Evolutionary conservation across 2,797 vertebrate species (phyloP), one percentile per base, ranked within the genome.

Genomic region (Bryconaethiops microstoma): DNA sequence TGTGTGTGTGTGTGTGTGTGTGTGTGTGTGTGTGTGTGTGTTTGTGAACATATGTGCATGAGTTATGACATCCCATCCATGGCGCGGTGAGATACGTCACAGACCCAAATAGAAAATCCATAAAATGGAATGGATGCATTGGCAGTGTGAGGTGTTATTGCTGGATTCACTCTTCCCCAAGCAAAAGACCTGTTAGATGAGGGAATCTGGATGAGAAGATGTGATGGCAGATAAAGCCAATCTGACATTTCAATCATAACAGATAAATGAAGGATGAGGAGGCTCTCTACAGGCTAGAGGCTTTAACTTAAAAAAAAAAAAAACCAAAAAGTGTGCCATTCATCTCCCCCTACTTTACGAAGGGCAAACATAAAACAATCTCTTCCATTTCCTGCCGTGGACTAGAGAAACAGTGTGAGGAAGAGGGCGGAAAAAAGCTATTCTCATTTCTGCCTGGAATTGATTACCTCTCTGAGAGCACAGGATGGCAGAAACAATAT

Each of bases 241-340:
- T 78, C 64, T 83, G 60, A 85, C 70, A 79, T 78, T 82, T 79
- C 77, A 73, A 76, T 83, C 79, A 74, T 10, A 68, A 74, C 74
- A 83, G 80, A 85, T 79, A 71, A 72, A 84, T 54, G 69, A 68
- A 64, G 6, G 23, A 76, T 60, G 55, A 60, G 42, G 4, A 54
- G 52, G n/a, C 77, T 78, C 25, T 74, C 45, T 39, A 62, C 67
- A 74, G 12, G 59, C 77, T 65, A 39, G 45, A 65, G 7, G 60
- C 45, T 23, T 70, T 50, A 55, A 39, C 60, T 68, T 48, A 16
- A 42, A 2, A 25, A 62, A 29, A 17, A 29, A 60, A 2, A 21
- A 25, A 48, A 29, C 9, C 19, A 60, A 10, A 39, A 45, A 16
- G 35, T 39, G 62, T 14, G 45, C 77, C 29, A 68, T 70, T 67